These are phyloP conservation scores for Dasyornis broadbenti DNA, from an alignment of 2,113 vertebrate genomes.

Conservation along the genomic window DNA sequence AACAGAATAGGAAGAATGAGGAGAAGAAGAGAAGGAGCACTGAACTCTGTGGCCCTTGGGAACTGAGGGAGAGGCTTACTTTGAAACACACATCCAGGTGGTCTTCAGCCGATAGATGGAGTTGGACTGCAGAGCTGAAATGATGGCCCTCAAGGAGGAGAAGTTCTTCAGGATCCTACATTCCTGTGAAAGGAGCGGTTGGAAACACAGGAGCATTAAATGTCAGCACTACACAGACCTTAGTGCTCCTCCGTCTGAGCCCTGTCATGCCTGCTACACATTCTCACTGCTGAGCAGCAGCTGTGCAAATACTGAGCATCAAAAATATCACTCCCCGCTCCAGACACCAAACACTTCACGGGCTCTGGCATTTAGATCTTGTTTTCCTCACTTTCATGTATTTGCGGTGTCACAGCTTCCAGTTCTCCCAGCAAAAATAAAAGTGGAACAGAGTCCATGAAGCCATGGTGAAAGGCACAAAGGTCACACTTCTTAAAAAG, in stretches of 20 bases:
- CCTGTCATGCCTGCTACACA: slow-evolving; percentile 48
- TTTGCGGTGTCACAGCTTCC: slow-evolving; percentile 49
- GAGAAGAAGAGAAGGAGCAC: neutral
- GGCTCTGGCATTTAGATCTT: slow-evolving; percentile 48
- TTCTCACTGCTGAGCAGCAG: slow-evolving; percentile 61
- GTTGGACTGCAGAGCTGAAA: slow-evolving; percentile 91
- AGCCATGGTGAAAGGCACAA: slow-evolving; percentile 10
- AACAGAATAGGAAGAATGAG: neutral
- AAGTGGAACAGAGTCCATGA: neutral
- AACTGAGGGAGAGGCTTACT: slow-evolving; percentile 72
- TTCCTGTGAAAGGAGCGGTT: slow-evolving; percentile 76
- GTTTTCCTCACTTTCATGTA: slow-evolving; percentile 56
- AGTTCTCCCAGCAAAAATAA: slow-evolving; percentile 46
- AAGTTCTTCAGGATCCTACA: slow-evolving; percentile 96
- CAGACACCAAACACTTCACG: slow-evolving; percentile 20
- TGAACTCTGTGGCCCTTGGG: neutral
- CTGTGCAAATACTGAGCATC: slow-evolving; percentile 67
- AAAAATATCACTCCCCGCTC: slow-evolving; percentile 16
- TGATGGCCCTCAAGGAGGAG: slow-evolving; percentile 90
- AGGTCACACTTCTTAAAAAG: neutral
- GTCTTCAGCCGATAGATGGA: slow-evolving; percentile 92
- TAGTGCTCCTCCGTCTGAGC: slow-evolving; percentile 44
- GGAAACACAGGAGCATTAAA: slow-evolving; percentile 58
- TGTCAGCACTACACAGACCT: slow-evolving; percentile 19
- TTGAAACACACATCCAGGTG: slow-evolving; percentile 85